Evolutionary conservation across 2,888 invertebrate genomes (phyloP), one percentile per base, ranked within the genome.

Genomic region (Tachina lurida): DNA sequence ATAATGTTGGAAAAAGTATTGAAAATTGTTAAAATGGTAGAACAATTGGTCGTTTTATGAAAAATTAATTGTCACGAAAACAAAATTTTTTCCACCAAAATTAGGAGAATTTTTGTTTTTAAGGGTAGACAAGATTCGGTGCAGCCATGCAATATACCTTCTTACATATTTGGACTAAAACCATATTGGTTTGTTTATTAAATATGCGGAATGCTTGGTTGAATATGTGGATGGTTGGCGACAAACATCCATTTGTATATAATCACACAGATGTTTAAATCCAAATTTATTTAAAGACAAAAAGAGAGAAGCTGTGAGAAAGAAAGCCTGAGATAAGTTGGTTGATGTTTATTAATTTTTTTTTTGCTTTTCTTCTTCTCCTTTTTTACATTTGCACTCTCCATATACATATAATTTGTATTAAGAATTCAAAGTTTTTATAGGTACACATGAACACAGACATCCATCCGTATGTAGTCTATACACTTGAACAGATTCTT

Each of bases 221-320:
- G 41, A n/a, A 31, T 63, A 47, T 54, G 31, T 78, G 65, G 62
- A 71, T 63, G 78, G 62, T 22, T 63, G 71, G 71, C 79, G 65
- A 79, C 63, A 65, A 65, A 49, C 73, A 49, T 73, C 41, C 58
- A 58, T 73, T 80, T 79, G 12, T 73, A 56, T 73, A 71, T 71
- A 79, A 71, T 79, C 78, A 74, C 52, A 80, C 74, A 80, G 65
- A 80, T 80, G 73, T 52, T 80, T 73, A 60, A 80, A 58, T 47
- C 65, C 58, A 70, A 70, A 82, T 41, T 54, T 63, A 56, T 75
- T 65, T 76, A 43, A 70, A 62, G 10, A 62, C 60, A 62, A 70
- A 78, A 52, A 70, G 56, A 74, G 58, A 39, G 49, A 62, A 17
- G 10, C 19, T 41, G 39, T 65, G 45, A 62, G 62, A 54, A 70